A percentile compares a stretch with the other conserved stretches of the same genome.
phyloP scores from a whole-genome alignment of 2,888 invertebrate species.

The Eubasilissa splendida region DNA sequence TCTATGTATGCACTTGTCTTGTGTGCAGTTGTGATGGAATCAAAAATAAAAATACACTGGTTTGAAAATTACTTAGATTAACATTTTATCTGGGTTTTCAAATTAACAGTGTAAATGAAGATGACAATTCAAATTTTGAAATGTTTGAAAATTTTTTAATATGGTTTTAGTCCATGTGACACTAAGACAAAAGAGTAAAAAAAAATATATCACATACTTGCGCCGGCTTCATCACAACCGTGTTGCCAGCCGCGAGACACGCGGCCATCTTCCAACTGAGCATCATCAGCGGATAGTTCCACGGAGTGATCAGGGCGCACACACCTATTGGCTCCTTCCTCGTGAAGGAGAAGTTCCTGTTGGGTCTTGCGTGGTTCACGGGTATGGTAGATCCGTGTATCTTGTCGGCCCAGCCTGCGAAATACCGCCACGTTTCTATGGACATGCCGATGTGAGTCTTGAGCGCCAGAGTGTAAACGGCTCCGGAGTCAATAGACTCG shows the following conservation, averaged over 20 bases:
- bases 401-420: slow-evolving; percentile 98
- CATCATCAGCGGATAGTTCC: slow-evolving; percentile 99
- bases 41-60: too few species aligned
- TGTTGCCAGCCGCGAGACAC: slow-evolving; percentile 96
- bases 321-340: slow-evolving; percentile 94
- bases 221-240: slow-evolving; percentile 96
- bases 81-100: too few species aligned
- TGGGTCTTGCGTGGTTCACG: slow-evolving; percentile 92
- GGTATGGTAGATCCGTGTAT: slow-evolving; percentile 94
- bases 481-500: slow-evolving; percentile 94
- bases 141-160: too few species aligned
- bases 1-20: too few species aligned
- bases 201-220: slow-evolving; percentile 70
- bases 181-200: not conserved
- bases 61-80: too few species aligned
- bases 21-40: too few species aligned
- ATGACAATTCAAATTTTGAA: too few species aligned
- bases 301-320: slow-evolving; percentile 93
- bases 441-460: slow-evolving; percentile 99
- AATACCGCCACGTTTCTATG: slow-evolving; percentile 96
- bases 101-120: too few species aligned
- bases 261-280: slow-evolving; percentile 99
- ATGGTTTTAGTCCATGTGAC: too few species aligned
- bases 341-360: slow-evolving; percentile 90
- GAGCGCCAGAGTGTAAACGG: slow-evolving; percentile 95